Percentiles rank a stretch among this genome's conserved stretches.
phyloP scores from a whole-genome alignment of 2,113 vertebrate genomes.

The Catagonus wagneri region DNA sequence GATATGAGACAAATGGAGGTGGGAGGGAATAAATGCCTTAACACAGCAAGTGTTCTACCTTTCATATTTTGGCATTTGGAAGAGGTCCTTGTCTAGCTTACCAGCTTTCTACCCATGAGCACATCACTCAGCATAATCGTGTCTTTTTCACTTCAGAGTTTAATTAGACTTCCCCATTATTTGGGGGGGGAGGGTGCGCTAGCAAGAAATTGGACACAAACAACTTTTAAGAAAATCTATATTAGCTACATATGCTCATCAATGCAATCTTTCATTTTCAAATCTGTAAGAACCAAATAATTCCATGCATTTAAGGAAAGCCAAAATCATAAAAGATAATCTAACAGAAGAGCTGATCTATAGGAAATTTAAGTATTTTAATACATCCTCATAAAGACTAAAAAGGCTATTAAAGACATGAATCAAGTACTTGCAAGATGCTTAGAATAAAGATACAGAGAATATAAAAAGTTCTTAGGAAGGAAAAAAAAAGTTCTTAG shows the following conservation, averaged over 20 bases:
- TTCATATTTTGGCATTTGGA: background rate
- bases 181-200: no score
- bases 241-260: background rate
- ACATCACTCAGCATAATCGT: background rate
- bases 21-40: background rate
- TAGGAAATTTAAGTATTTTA: conserved; percentile 33
- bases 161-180: background rate
- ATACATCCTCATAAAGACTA: background rate
- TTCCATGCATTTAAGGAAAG: background rate
- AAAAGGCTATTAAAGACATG: background rate
- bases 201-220: background rate
- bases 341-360: background rate
- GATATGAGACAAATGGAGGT: background rate
- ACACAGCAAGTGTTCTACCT: background rate
- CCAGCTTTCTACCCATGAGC: background rate
- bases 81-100: background rate
- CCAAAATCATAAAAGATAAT: background rate
- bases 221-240: background rate
- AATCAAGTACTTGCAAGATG: background rate
- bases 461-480: conserved; percentile 36
- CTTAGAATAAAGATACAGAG: background rate
- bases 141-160: background rate
- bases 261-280: background rate
- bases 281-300: background rate
- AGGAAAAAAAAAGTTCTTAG: conserved; percentile 12